Percentiles rank a stretch among this genome's conserved stretches.
phyloP scores from a whole-genome alignment of 2,113 vertebrate genomes.

The Scatophagus argus region DNA sequence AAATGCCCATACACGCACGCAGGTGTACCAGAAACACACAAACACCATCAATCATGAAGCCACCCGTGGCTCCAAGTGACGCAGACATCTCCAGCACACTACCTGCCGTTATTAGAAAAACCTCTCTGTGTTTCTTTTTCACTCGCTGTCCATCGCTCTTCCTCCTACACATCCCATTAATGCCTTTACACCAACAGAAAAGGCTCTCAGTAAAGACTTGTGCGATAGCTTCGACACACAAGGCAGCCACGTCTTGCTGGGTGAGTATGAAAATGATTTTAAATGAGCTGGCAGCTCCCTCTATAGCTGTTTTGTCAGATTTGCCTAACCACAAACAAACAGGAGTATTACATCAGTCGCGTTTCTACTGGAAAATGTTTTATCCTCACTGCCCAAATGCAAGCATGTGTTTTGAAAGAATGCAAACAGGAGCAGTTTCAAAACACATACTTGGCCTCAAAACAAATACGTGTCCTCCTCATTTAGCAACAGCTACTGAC shows the following conservation, averaged over 20 bases:
- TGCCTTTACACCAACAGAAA: background rate
- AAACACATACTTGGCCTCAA: slow-evolving; percentile 14
- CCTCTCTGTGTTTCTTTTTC: slow-evolving; percentile 6
- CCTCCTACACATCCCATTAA: background rate
- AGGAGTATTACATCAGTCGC: slow-evolving; percentile 2
- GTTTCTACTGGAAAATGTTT: background rate
- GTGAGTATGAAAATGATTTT: background rate
- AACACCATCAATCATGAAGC: slow-evolving; percentile 57
- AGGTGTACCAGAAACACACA: slow-evolving; percentile 35
- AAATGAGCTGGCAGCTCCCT: background rate
- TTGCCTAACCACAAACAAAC: slow-evolving; percentile 6
- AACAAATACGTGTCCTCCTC: slow-evolving; percentile 31
- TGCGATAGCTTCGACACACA: background rate
- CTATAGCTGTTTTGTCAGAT: slow-evolving; percentile 1
- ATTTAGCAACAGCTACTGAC: slow-evolving; percentile 34
- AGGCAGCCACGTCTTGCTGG: slow-evolving; percentile 1
- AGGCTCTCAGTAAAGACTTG: background rate
- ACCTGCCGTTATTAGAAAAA: slow-evolving; percentile 25
- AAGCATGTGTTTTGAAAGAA: slow-evolving; percentile 27
- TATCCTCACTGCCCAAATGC: background rate
- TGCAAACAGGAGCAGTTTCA: slow-evolving; percentile 35
- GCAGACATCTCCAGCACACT: slow-evolving; percentile 32
- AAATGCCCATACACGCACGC: slow-evolving; percentile 9
- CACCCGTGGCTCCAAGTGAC: slow-evolving; percentile 33
- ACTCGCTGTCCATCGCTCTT: background rate